A percentile compares a stretch with the other conserved stretches of the same genome.
Conservation (phyloP, 2,888 invertebrate genomes). For the Serripes groenlandicus region DNA sequence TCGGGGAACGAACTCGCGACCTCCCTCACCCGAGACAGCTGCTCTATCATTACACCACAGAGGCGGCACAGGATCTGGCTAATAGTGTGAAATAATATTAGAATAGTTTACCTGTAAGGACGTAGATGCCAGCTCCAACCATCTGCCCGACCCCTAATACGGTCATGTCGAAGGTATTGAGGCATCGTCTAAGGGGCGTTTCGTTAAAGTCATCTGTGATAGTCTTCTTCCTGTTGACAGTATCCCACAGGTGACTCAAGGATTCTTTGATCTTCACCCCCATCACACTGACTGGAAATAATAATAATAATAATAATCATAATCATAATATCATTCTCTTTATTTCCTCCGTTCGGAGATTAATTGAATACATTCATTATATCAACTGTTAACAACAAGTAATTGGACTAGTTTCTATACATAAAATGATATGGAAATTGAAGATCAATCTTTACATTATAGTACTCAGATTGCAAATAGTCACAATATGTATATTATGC, state of each 20-base stretch:
- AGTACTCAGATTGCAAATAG: not conserved
- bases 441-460: not conserved
- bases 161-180: conserved; percentile 94
- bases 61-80: too few relatives aligned
- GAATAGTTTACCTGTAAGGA: conserved; percentile 91
- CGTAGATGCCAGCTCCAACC: conserved; percentile 99
- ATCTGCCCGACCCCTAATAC: conserved; percentile 97
- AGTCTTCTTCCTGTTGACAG: conserved; percentile 80
- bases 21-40: too few relatives aligned
- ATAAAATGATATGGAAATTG: not conserved
- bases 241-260: conserved; percentile 66
- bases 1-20: too few relatives aligned
- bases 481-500: not conserved
- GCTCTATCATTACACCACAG: too few relatives aligned
- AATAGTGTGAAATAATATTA: too few relatives aligned
- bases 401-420: not conserved
- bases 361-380: not conserved
- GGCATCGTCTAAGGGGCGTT: conserved; percentile 88
- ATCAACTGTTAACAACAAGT: not conserved
- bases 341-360: not conserved
- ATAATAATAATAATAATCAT: not conserved
- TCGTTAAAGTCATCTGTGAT: conserved; percentile 79
- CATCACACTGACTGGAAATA: conserved; percentile 28
- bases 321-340: not conserved
- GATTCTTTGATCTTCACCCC: conserved; percentile 57